Percentiles rank a stretch among this genome's conserved stretches.
Evolutionary conservation across 2,797 vertebrate species (phyloP).

Genomic region (Phalloptychus januarius): DNA sequence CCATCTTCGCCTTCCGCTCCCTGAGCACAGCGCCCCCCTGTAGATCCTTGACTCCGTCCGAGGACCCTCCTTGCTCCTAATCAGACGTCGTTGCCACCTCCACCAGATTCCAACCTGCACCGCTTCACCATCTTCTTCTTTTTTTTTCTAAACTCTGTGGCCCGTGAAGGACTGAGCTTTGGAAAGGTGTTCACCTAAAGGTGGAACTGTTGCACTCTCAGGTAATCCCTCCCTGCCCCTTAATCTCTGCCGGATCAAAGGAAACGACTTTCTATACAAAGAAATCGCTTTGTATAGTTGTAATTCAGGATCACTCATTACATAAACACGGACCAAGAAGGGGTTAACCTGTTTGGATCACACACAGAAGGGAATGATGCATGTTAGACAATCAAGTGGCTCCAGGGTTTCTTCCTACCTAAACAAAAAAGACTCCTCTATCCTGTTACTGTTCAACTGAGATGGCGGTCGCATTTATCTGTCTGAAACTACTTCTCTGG

Average conservation of each 20-base stretch:
- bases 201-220: slow-evolving; percentile 72
- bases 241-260: slow-evolving; percentile 33
- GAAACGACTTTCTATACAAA: slow-evolving; percentile 31
- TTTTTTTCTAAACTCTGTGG: slow-evolving; percentile 18
- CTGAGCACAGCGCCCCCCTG: slow-evolving; percentile 87
- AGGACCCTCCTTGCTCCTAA: slow-evolving; percentile 86
- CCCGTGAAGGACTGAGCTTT: slow-evolving; percentile 43
- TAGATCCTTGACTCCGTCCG: slow-evolving; percentile 85
- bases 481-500: slow-evolving; percentile 52
- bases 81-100: slow-evolving; percentile 5
- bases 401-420: slow-evolving; percentile 49
- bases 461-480: slow-evolving; percentile 43
- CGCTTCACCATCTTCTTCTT: slow-evolving; percentile 16
- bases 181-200: slow-evolving; percentile 46
- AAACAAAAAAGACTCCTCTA: slow-evolving; percentile 47
- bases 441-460: slow-evolving; percentile 40
- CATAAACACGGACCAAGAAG: slow-evolving; percentile 22
- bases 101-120: slow-evolving; percentile 12
- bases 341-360: slow-evolving; percentile 35
- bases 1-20: slow-evolving; percentile 90
- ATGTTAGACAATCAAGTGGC: slow-evolving; percentile 76
- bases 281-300: slow-evolving; percentile 34
- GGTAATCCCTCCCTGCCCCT: slow-evolving; percentile 66
- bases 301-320: slow-evolving; percentile 19
- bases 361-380: slow-evolving; percentile 54